phyloP scores from a whole-genome alignment of 2,888 invertebrate species.

The Erebia epiphron region DNA sequence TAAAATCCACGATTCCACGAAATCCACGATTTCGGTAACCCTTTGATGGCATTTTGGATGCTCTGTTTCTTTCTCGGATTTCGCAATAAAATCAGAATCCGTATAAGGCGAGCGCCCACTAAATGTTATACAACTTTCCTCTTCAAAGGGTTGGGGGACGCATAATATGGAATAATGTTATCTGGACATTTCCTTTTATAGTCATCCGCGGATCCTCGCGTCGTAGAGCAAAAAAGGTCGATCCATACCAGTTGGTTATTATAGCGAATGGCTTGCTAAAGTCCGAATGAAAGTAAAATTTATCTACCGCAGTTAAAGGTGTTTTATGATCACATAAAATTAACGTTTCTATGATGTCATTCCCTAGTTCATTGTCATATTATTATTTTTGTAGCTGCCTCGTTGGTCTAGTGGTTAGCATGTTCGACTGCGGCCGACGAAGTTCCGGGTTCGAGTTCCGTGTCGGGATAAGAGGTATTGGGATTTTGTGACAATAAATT shows the following conservation, averaged over 20 bases:
- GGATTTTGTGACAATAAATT: too few relatives aligned
- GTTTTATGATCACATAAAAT: conserved; percentile 24
- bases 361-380: neutral
- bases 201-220: conserved; percentile 43
- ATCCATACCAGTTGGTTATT: conserved; percentile 63
- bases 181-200: conserved; percentile 79
- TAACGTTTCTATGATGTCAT: conserved; percentile 14
- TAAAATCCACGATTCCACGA: too few relatives aligned
- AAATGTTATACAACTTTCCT: conserved; percentile 77
- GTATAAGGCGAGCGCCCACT: conserved; percentile 70
- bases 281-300: conserved; percentile 70
- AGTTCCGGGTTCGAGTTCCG: too few relatives aligned
- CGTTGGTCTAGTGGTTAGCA: neutral
- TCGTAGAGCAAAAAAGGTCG: conserved; percentile 63
- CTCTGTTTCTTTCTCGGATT: conserved; percentile 54
- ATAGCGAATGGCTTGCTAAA: conserved; percentile 67
- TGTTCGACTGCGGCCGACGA: too few relatives aligned
- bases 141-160: conserved; percentile 75
- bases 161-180: conserved; percentile 77
- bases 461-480: too few relatives aligned
- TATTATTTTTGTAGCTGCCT: neutral
- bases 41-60: conserved; percentile 58
- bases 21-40: conserved; percentile 57
- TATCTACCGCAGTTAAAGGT: conserved; percentile 49
- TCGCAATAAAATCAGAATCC: conserved; percentile 70